Percentiles rank a stretch among this genome's conserved stretches.
These are phyloP conservation scores for Cynaeus angustus DNA, from an alignment of 2,888 invertebrate species.

Conservation along the genomic window DNA sequence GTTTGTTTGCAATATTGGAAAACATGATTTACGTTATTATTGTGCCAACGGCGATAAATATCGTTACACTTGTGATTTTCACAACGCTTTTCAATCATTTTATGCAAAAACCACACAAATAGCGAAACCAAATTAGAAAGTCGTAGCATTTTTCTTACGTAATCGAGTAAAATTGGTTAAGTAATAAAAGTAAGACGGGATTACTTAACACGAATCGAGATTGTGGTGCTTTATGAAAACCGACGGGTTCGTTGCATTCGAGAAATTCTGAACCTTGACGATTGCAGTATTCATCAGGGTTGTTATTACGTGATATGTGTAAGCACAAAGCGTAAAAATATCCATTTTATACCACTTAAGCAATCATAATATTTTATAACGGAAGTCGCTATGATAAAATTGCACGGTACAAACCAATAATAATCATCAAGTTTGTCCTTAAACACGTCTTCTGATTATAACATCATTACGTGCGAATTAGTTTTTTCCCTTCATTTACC, in stretches of 20 bases:
- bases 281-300: constrained; percentile 37
- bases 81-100: constrained; percentile 7
- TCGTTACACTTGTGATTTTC: not conserved
- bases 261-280: constrained; percentile 19
- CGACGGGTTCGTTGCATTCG: constrained; percentile 17
- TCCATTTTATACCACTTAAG: constrained; percentile 39
- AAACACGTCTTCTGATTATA: constrained; percentile 14
- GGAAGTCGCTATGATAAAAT: constrained; percentile 43
- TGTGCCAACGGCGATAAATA: not conserved
- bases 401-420: constrained; percentile 41
- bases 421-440: constrained; percentile 43
- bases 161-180: constrained; percentile 25
- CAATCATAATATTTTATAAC: constrained; percentile 37
- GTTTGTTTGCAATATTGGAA: no score
- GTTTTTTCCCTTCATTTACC: constrained; percentile 8
- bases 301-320: constrained; percentile 31
- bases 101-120: constrained; percentile 1
- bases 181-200: constrained; percentile 24
- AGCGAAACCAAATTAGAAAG: constrained; percentile 31
- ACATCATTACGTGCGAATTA: constrained; percentile 26
- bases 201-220: constrained; percentile 23
- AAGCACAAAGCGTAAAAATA: constrained; percentile 42
- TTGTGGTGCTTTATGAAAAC: constrained; percentile 39
- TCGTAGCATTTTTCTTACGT: constrained; percentile 19
- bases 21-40: not conserved